Percentiles rank a stretch among this genome's conserved stretches.
Evolutionary conservation across 2,113 vertebrate species (phyloP).

Genomic region (Sigmodon hispidus): DNA sequence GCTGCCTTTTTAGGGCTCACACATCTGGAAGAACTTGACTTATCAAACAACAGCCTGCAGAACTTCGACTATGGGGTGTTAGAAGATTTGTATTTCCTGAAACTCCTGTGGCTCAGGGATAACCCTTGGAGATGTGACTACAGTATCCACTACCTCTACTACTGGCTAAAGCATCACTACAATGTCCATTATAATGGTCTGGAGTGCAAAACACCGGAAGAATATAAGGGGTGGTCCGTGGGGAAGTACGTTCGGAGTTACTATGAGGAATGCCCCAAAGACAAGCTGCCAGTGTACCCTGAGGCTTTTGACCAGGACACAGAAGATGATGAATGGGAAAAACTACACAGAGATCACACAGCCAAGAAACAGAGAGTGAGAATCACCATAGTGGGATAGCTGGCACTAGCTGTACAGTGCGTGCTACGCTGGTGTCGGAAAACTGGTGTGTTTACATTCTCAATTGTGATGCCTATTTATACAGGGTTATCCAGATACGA

Average conservation of each 20-base stretch:
- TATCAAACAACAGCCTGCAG: conserved; percentile 95
- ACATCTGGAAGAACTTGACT: conserved; percentile 94
- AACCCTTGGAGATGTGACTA: conserved; percentile 99
- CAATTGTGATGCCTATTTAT: conserved; percentile 73
- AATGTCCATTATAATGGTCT: conserved; percentile 91
- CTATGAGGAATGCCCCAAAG: conserved; percentile 96
- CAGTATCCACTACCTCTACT: conserved; percentile 98
- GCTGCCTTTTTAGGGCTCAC: conserved; percentile 94
- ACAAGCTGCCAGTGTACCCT: conserved; percentile 86
- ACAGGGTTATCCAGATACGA: conserved; percentile 63
- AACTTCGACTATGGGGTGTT: conserved; percentile 96
- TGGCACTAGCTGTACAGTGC: conserved; percentile 54
- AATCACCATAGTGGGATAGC: conserved; percentile 86
- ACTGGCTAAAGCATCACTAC: conserved; percentile 97
- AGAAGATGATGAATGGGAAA: conserved; percentile 87
- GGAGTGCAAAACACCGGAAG: conserved; percentile 91
- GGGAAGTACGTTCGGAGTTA: conserved; percentile 96
- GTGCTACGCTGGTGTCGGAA: conserved; percentile 70
- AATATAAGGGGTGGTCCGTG: conserved; percentile 95
- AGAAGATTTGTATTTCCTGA: conserved; percentile 97
- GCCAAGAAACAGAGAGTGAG: conserved; percentile 85
- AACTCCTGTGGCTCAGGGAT: conserved; percentile 90
- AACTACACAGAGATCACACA: conserved; percentile 80
- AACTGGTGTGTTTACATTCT: conserved; percentile 81
- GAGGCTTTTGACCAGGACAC: conserved; percentile 87